Evolutionary conservation across 2,113 vertebrate species (phyloP).

Genomic region (Notechis scutatus): DNA sequence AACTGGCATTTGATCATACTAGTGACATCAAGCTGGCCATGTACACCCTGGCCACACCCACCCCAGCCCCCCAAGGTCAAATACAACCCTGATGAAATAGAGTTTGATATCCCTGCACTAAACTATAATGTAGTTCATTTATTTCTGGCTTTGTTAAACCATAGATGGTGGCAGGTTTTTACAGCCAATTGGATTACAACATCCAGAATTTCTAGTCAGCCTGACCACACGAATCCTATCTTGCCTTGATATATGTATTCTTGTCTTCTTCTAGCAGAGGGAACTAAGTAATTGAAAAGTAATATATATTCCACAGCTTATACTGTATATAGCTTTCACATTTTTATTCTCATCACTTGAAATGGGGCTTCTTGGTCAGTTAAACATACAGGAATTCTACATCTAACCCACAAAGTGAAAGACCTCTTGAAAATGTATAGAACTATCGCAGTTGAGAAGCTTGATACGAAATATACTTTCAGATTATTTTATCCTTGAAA

Average conservation of each 20-base stretch:
- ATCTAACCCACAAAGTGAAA: background rate
- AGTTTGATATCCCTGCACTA: background rate
- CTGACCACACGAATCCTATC: background rate
- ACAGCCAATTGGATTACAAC: background rate
- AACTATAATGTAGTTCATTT: background rate
- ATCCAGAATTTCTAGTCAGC: background rate
- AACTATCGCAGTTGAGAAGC: background rate
- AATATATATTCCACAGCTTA: background rate
- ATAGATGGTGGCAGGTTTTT: background rate
- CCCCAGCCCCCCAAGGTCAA: no score
- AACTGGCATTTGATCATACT: no score
- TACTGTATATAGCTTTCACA: background rate
- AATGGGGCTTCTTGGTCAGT: background rate
- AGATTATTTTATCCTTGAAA: background rate
- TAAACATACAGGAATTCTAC: background rate
- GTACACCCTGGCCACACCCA: no score
- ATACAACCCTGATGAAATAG: no score
- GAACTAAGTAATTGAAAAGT: background rate
- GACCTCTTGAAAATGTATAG: background rate
- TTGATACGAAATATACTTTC: background rate
- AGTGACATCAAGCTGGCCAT: no score
- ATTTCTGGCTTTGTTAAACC: background rate
- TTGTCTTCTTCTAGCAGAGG: background rate
- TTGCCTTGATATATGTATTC: background rate
- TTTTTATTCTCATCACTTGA: background rate